These are phyloP conservation scores for Salpingus planirostris DNA, from an alignment of 2,888 invertebrate species.

Conservation along the genomic window DNA sequence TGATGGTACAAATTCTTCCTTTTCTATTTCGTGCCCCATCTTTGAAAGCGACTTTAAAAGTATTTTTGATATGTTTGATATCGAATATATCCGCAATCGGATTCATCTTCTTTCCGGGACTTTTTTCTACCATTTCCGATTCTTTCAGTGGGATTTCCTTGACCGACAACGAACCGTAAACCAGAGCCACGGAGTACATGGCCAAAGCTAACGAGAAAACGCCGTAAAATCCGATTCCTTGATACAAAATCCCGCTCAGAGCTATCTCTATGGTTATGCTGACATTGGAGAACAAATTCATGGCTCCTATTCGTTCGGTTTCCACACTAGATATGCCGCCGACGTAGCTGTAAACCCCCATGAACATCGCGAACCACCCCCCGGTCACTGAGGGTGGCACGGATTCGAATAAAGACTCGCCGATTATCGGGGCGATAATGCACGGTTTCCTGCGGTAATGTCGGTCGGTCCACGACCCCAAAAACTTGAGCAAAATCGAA, in stretches of 20 bases:
- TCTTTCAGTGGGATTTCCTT: conserved; percentile 17
- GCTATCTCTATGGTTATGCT: conserved; percentile 44
- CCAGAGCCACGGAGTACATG: conserved; percentile 42
- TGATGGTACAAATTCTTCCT: conserved; percentile 42
- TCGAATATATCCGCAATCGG: conserved; percentile 36
- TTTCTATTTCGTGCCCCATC: conserved; percentile 42
- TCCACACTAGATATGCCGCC: conserved; percentile 49
- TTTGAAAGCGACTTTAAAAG: conserved; percentile 44
- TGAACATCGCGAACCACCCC: conserved; percentile 48
- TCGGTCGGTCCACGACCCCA: conserved; percentile 65
- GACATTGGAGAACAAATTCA: conserved; percentile 46
- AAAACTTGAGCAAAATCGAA: conserved; percentile 64
- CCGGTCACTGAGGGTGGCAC: conserved; percentile 47
- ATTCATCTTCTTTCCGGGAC: conserved; percentile 13
- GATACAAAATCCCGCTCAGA: conserved; percentile 46
- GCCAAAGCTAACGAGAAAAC: conserved; percentile 42
- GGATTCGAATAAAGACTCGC: conserved; percentile 55
- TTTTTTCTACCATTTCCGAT: conserved; percentile 8
- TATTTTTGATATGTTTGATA: conserved; percentile 44
- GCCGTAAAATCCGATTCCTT: conserved; percentile 45
- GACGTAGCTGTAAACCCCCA: conserved; percentile 53
- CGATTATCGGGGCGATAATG: conserved; percentile 67
- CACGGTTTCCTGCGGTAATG: conserved; percentile 60
- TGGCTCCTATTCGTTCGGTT: conserved; percentile 48
- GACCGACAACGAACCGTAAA: conserved; percentile 42